Evolutionary conservation across 1,140 invertebrate genomes (phyloP), one percentile per base, ranked within the genome.

Genomic region (Orussus abietinus): DNA sequence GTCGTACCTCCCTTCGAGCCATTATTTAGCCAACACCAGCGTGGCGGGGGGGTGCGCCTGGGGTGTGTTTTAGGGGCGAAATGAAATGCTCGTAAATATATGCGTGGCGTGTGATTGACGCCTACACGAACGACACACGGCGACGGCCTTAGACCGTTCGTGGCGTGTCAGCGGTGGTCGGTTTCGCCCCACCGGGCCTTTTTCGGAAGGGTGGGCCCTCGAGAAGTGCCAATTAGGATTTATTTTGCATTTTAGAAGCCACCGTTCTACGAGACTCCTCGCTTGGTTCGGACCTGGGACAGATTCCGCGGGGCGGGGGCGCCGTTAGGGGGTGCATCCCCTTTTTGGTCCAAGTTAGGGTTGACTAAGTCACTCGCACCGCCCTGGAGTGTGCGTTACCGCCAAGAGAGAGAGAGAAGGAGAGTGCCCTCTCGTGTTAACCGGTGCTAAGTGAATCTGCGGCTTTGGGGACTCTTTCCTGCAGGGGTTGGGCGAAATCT

Each of bases 21-120:
- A 73, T 73, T 73, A 73, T 73, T 73, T 73, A 71, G 58, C 63
- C 62, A 68, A 70, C 68, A 67, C 55, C 42, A 54, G 53, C 49
- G 49, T 46, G 40, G 47, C 36, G 53, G 54, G 45, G 55, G 44
- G 40, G 49, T 52, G 47, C 44, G 38, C 34, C 29, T 20, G 38
- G 55, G 59, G 62, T 55, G 51, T 54, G 52, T 56, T 40, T 57
- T 59, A 48, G 48, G 45, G 29, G 40, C 47, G 48, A 29, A 55
- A 53, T 57, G 47, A 58, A 63, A 55, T 55, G 47, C 55, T 57
- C 58, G 57, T 66, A 66, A 64, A 64, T 64, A 66, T 64, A 66
- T 62, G 61, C 59, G 43, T 55, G 38, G 67, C 54, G 55, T 73
- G 70, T 73, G 70, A 73, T 73, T 73, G 70, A 73, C 70, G 58